Percentiles rank a stretch among this genome's conserved stretches.
These are phyloP conservation scores for Pocillopora damicornis DNA, from an alignment of 64 coral and sea anemone genomes.

Conservation along the genomic window DNA sequence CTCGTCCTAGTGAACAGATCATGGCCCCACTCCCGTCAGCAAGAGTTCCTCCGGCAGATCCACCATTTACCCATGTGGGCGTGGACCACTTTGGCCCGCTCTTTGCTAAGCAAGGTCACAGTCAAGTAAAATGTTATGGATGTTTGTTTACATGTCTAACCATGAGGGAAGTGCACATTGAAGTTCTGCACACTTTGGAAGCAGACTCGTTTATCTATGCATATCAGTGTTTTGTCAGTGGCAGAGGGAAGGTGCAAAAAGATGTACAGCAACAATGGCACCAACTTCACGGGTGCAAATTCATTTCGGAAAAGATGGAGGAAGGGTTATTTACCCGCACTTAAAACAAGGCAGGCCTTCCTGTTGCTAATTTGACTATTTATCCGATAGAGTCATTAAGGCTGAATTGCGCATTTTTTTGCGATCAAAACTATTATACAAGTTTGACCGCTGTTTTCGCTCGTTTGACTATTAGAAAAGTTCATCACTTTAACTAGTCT, in stretches of 20 bases:
- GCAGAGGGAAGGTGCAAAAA: not conserved
- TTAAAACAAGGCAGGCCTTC: not conserved
- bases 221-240: not conserved
- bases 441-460: no score
- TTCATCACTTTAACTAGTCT: no score
- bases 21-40: conserved; percentile 38
- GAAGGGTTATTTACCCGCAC: conserved; percentile 11
- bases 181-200: conserved; percentile 6
- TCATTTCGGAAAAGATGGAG: conserved; percentile 34
- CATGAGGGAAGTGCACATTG: conserved; percentile 10
- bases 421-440: no score
- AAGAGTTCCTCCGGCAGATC: not conserved
- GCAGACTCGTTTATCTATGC: conserved; percentile 19
- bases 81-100: conserved; percentile 45
- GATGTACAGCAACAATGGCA: not conserved
- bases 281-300: not conserved
- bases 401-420: no score
- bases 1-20: conserved; percentile 4
- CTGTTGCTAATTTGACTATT: no score
- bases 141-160: conserved; percentile 12
- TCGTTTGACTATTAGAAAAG: no score
- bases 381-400: no score
- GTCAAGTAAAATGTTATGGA: conserved; percentile 22
- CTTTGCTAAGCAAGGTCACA: conserved; percentile 1
- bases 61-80: conserved; percentile 31